Conservation (phyloP, 1,140 invertebrate genomes). For the Cydia splendana region DNA sequence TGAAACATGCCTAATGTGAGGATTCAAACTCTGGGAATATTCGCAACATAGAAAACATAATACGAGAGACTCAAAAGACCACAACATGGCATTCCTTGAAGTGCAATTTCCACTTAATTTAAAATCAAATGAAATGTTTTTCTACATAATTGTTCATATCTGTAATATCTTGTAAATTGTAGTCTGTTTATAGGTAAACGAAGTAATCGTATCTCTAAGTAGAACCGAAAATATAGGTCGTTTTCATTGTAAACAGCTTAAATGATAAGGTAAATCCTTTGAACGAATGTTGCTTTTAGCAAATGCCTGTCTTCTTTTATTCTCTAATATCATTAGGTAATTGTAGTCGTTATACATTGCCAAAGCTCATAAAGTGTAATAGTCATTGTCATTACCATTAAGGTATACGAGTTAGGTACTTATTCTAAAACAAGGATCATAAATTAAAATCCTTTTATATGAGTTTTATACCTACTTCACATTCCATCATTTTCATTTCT, state of each 20-base stretch:
- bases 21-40: background rate
- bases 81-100: background rate
- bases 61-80: background rate
- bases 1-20: conserved; percentile 5
- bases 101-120: conserved; percentile 5
- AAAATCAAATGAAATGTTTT: background rate
- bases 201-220: background rate
- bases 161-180: background rate
- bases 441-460: background rate
- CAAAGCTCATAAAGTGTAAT: background rate
- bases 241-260: background rate
- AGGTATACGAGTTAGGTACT: background rate
- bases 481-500: too few species aligned
- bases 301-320: background rate
- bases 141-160: background rate
- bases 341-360: background rate
- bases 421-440: background rate
- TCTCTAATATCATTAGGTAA: background rate
- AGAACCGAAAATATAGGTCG: background rate
- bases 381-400: background rate
- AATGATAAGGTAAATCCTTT: background rate
- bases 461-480: too few species aligned
- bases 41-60: conserved; percentile 4
- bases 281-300: background rate
- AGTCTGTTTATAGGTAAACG: background rate